Percentiles rank a stretch among this genome's conserved stretches.
These are phyloP conservation scores for Penaeus monodon DNA, from an alignment of 2,888 invertebrate species.

Conservation along the genomic window DNA sequence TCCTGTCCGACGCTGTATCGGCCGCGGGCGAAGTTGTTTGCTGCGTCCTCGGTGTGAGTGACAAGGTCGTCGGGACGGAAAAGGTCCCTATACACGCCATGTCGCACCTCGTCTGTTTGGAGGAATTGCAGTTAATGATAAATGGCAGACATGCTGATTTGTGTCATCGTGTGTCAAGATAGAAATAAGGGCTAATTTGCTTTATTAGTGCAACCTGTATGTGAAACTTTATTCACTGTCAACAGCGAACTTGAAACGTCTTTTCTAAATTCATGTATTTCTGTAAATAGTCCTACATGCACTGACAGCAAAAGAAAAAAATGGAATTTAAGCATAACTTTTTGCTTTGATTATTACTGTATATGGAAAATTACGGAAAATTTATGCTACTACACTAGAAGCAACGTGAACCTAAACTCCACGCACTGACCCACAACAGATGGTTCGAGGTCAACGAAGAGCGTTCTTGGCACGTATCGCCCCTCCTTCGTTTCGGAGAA, in stretches of 20 bases:
- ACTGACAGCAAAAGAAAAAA: no score
- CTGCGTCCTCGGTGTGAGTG: conserved; percentile 72
- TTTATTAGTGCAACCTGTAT: no score
- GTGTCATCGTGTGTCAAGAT: no score
- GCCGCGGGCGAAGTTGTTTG: conserved; percentile 75
- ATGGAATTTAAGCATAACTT: no score
- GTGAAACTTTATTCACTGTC: no score
- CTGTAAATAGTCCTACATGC: no score
- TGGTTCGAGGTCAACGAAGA: conserved; percentile 46
- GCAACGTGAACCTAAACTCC: neutral
- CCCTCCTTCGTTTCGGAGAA: conserved; percentile 40
- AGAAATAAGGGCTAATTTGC: no score
- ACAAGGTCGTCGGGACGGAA: conserved; percentile 75
- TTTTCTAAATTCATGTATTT: no score
- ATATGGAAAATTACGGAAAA: no score
- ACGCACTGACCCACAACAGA: conserved; percentile 43
- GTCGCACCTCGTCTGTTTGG: conserved; percentile 69
- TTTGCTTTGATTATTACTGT: no score
- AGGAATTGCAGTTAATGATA: neutral
- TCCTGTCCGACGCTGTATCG: conserved; percentile 80
- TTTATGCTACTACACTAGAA: neutral
- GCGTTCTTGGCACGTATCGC: conserved; percentile 39
- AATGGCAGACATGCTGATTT: no score
- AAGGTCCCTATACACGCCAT: conserved; percentile 71
- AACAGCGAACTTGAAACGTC: no score